phyloP scores from a whole-genome alignment of 2,888 invertebrate genomes.

The Augiades crinisus region DNA sequence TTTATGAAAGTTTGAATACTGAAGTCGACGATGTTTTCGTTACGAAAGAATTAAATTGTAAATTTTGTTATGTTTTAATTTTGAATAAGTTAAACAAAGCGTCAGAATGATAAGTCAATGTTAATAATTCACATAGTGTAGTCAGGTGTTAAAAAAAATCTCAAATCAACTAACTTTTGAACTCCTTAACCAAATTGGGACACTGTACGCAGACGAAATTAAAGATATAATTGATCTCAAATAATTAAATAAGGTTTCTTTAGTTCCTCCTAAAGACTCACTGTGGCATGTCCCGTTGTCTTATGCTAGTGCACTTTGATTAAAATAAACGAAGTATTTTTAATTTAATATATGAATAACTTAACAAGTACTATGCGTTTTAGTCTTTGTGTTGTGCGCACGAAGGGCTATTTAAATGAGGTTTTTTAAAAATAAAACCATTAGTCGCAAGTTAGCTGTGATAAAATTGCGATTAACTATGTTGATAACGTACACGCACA shows the following conservation, averaged over 20 bases:
- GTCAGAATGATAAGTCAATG: neutral
- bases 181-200: slow-evolving; percentile 46
- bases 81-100: neutral
- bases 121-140: neutral
- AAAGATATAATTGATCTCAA: slow-evolving; percentile 65
- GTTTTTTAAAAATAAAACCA: no score
- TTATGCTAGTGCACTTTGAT: slow-evolving; percentile 47
- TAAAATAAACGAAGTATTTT: slow-evolving; percentile 19
- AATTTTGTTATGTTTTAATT: slow-evolving; percentile 14
- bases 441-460: no score
- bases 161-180: slow-evolving; percentile 15
- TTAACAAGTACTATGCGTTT: no score
- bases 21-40: neutral
- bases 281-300: slow-evolving; percentile 51
- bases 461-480: no score
- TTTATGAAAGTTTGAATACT: neutral
- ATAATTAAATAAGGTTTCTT: slow-evolving; percentile 54
- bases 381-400: neutral
- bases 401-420: no score
- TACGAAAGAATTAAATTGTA: slow-evolving; percentile 7
- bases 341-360: slow-evolving; percentile 16
- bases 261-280: slow-evolving; percentile 64
- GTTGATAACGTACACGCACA: no score
- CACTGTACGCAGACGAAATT: slow-evolving; percentile 41
- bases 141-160: slow-evolving; percentile 12